Evolutionary conservation across 2,888 invertebrate species (phyloP).

Genomic region (Athripsodes cinereus): DNA sequence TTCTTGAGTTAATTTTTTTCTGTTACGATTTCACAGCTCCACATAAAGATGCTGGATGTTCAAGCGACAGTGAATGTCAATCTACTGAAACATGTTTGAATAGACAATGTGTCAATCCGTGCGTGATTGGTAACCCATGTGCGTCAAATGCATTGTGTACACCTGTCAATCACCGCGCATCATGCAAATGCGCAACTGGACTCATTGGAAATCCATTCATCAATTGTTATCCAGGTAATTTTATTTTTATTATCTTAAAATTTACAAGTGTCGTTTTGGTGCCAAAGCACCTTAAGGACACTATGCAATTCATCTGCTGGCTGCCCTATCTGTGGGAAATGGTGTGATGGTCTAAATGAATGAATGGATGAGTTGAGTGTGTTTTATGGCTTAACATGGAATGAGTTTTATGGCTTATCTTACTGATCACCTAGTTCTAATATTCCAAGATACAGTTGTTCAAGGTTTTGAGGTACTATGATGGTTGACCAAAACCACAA

Average conservation of each 20-base stretch:
- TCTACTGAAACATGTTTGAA: slow-evolving; percentile 66
- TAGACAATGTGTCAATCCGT: slow-evolving; percentile 71
- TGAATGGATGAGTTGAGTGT: too few relatives aligned
- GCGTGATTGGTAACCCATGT: slow-evolving; percentile 63
- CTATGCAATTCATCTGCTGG: too few relatives aligned
- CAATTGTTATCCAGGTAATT: slow-evolving; percentile 57
- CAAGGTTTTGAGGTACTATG: too few relatives aligned
- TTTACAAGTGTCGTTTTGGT: neutral
- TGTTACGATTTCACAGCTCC: slow-evolving; percentile 31
- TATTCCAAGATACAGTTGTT: too few relatives aligned
- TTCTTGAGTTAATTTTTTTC: slow-evolving; percentile 1
- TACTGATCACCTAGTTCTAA: too few relatives aligned
- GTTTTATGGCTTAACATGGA: too few relatives aligned
- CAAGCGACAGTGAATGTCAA: slow-evolving; percentile 65
- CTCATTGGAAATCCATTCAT: slow-evolving; percentile 75
- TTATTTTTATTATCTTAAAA: neutral
- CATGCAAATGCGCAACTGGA: slow-evolving; percentile 69
- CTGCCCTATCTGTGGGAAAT: too few relatives aligned
- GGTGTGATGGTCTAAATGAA: too few relatives aligned
- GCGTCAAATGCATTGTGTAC: slow-evolving; percentile 73
- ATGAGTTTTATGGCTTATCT: too few relatives aligned
- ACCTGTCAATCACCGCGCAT: slow-evolving; percentile 67
- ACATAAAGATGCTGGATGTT: slow-evolving; percentile 56
- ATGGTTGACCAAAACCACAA: too few relatives aligned
- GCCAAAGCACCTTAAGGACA: too few relatives aligned